These are phyloP conservation scores for Bicyclus anynana DNA, from an alignment of 1,140 invertebrate species.

Conservation along the genomic window DNA sequence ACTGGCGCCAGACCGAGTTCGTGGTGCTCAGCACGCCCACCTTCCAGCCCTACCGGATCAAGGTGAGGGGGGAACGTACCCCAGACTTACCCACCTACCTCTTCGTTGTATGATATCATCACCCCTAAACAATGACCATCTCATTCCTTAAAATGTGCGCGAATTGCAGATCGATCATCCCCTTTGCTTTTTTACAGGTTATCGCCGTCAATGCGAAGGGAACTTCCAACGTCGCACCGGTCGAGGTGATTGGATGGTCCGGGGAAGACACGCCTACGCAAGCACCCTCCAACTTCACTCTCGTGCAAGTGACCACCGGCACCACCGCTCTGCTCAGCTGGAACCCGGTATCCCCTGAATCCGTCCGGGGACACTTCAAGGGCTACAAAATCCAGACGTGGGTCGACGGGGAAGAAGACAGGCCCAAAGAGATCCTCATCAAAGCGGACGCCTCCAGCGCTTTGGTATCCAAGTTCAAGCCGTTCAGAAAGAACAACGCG, in stretches of 20 bases:
- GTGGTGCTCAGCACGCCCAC: slow-evolving; percentile 90
- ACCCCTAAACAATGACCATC: background rate
- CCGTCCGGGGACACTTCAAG: slow-evolving; percentile 93
- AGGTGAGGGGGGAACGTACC: slow-evolving; percentile 73
- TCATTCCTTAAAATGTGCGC: too few relatives aligned
- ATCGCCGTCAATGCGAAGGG: slow-evolving; percentile 94
- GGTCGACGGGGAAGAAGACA: slow-evolving; percentile 90
- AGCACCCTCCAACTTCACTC: slow-evolving; percentile 90
- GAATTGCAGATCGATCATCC: too few relatives aligned
- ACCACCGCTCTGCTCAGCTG: slow-evolving; percentile 90
- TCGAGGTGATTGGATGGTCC: slow-evolving; percentile 93
- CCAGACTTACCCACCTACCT: too few relatives aligned
- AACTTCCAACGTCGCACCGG: slow-evolving; percentile 88
- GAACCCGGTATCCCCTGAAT: slow-evolving; percentile 86
- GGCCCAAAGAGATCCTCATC: slow-evolving; percentile 88
- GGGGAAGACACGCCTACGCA: slow-evolving; percentile 94
- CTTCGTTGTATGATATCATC: too few relatives aligned
- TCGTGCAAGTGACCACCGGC: slow-evolving; percentile 84
- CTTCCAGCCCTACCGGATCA: slow-evolving; percentile 93
- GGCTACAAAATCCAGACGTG: slow-evolving; percentile 98
- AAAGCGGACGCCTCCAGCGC: slow-evolving; percentile 84
- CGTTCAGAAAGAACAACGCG: slow-evolving; percentile 93
- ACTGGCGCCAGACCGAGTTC: slow-evolving; percentile 85
- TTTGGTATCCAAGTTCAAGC: slow-evolving; percentile 91
- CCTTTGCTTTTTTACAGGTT: slow-evolving; percentile 76